A percentile compares a stretch with the other conserved stretches of the same genome.
Evolutionary conservation across 2,797 vertebrate species (phyloP).

Genomic region (Sebastes flavidus): DNA sequence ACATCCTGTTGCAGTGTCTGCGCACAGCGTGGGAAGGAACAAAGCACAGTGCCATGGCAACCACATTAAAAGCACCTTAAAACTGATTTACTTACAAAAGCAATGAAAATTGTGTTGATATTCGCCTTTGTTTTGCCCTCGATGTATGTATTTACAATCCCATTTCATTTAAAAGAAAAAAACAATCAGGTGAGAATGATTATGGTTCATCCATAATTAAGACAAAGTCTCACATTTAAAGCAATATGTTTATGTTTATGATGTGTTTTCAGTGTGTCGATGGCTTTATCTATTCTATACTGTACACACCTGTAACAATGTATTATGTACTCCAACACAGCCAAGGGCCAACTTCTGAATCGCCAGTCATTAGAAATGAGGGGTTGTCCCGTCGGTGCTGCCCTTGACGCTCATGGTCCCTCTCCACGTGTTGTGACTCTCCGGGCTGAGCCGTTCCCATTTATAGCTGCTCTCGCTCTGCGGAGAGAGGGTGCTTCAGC

Average conservation of each 20-base stretch:
- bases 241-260: conserved; percentile 76
- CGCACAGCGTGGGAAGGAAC: conserved; percentile 60
- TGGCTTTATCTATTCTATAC: conserved; percentile 72
- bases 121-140: conserved; percentile 41
- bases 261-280: conserved; percentile 59
- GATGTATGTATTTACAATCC: conserved; percentile 53
- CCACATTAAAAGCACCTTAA: conserved; percentile 84
- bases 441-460: conserved; percentile 47
- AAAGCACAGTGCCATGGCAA: conserved; percentile 82
- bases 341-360: conserved; percentile 51
- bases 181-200: conserved; percentile 72
- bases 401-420: conserved; percentile 56
- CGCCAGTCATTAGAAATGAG: conserved; percentile 44
- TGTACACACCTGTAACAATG: conserved; percentile 60
- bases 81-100: conserved; percentile 74
- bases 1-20: conserved; percentile 51
- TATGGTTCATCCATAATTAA: conserved; percentile 36
- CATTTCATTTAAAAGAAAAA: conserved; percentile 45
- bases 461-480: conserved; percentile 39
- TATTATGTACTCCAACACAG: conserved; percentile 48
- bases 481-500: conserved; percentile 40
- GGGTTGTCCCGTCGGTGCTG: conserved; percentile 26
- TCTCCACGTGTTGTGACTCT: conserved; percentile 50
- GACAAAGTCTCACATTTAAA: conserved; percentile 69
- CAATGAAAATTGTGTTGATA: conserved; percentile 68